Evolutionary conservation across 2,113 vertebrate genomes (phyloP), one percentile per base, ranked within the genome.

Genomic region (Solenodon paradoxus): DNA sequence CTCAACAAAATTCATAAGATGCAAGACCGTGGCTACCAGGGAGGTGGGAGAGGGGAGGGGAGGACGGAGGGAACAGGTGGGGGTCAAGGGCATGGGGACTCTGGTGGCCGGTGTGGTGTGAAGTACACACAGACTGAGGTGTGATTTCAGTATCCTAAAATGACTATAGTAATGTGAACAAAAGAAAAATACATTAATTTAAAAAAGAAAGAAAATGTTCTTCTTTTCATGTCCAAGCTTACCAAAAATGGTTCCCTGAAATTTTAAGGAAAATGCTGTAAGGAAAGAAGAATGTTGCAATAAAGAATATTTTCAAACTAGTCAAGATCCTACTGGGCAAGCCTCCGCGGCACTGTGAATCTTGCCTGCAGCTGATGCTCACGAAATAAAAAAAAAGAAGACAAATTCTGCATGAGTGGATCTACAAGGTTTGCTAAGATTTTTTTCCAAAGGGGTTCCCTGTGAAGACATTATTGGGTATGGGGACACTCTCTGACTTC

Each of bases 371-470:
- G 20, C 20, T 16, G 26, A 47, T 42, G 72, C 85, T 87, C 92
- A 45, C 38, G 7, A 71, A 81, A 66, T 22, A 49, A 93, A 79
- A 64, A 16, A 78, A 85, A 87, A 69, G 5, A 64, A 84, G 59
- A 38, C 81, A 74, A 45, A 45, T 2, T 19, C 10, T 13, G 26
- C 30, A 11, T 2, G 11, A 49, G 51, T 94, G 84, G 35, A 26
- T 71, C 74, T n/a, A 82, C 47, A 80, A 24, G 10, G 19, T 24
- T 32, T 32, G 19, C n/a, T 74, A n/a, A 74, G 78, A 35, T 64
- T 77, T 84, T n/a, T 26, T 88, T 83, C 89, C 75, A 61, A 59
- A 81, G 63, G 85, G 79, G 32, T 42, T 95, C 82, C 49, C 75
- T 8, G 12, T 92, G 77, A 81, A 86, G 90, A 35, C 3, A 13